Base-by-base conservation (phyloP, 2,113 vertebrate genomes). In the Proterorhinus semilunaris region DNA sequence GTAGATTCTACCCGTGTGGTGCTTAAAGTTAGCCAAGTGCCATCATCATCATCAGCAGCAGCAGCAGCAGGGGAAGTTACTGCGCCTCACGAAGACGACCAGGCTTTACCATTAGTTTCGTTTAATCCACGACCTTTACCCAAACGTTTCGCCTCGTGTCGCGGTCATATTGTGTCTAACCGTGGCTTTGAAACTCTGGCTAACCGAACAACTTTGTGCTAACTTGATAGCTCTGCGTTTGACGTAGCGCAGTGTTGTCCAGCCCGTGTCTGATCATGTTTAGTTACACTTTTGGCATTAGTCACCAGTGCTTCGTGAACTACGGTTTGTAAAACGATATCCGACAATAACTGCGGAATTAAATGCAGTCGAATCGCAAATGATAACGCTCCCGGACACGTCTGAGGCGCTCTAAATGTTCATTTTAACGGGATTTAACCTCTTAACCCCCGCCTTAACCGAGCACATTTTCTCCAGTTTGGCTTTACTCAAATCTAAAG, bases 11-110 rank as follows among this genome's bases (percentile, higher is more conserved):
- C 12, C 48, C 9, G 66, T 11, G 44, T 65, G 49, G 42, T 64
- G 55, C n/a, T 87, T 67, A 72, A 52, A 43, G 75, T 74, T 81
- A 86, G 83, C 85, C 79, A 44, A 71, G 72, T 49, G 49, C 63
- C 72, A 67, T 45, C 17, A 5, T 36, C 27, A 36, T 36, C 27
- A 36, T 36, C 27, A 36, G 2, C 27, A 36, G 27, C 27, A 27
- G 27, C 27, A 36, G 27, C 27, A 57, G 10, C 44, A 51, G 57
- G 69, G 80, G 81, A 89, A 88, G 83, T 88, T 65, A 74, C n/a
- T 52, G 45, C 3, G 8, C 10, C 68, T 64, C 58, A 83, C 76
- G 72, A 71, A 76, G 64, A 64, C 42, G 7, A 43, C 5, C 9
- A 55, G 7, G 42, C 16, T 5, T 21, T 21, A 21, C 21, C 6